phyloP scores from a whole-genome alignment of 2,888 invertebrate species.

The Clistopyga incitator region DNA sequence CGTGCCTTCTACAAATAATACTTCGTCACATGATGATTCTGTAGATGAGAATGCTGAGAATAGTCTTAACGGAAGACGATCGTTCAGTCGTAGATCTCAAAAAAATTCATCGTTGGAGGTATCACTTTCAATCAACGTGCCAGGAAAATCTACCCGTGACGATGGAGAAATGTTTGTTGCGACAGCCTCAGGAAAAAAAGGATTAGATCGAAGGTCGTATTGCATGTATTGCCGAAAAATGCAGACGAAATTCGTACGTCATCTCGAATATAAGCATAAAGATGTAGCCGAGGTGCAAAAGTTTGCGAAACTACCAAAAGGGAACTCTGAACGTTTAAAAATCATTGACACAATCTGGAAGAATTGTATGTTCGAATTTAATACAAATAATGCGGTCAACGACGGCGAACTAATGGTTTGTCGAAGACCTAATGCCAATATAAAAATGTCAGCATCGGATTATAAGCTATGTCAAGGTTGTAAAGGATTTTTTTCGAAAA shows the following conservation, averaged over 20 bases:
- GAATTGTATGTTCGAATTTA: no score
- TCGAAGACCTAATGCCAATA: slow-evolving; percentile 50
- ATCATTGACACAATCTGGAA: slow-evolving; percentile 37
- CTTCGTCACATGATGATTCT: not conserved
- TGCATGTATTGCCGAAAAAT: slow-evolving; percentile 53
- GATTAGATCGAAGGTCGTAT: slow-evolving; percentile 31
- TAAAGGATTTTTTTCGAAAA: slow-evolving; percentile 66
- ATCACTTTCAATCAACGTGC: slow-evolving; percentile 10
- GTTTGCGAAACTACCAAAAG: slow-evolving; percentile 31
- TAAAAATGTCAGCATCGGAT: slow-evolving; percentile 40
- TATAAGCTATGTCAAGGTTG: slow-evolving; percentile 67
- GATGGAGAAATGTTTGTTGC: slow-evolving; percentile 39
- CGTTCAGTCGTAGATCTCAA: not conserved
- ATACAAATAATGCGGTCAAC: slow-evolving; percentile 53
- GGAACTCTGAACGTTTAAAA: slow-evolving; percentile 39
- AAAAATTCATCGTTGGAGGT: slow-evolving; percentile 28
- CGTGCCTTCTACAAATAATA: not conserved
- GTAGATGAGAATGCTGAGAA: not conserved
- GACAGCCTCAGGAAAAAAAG: slow-evolving; percentile 16
- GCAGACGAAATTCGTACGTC: slow-evolving; percentile 56
- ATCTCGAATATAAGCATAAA: slow-evolving; percentile 54
- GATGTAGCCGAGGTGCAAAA: slow-evolving; percentile 49
- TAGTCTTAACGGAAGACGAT: not conserved
- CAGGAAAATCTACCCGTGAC: slow-evolving; percentile 44
- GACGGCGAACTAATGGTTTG: slow-evolving; percentile 64